Percentiles rank a stretch among this genome's conserved stretches.
Conservation (phyloP, 2,888 invertebrate species). For the Lapara coniferarum region DNA sequence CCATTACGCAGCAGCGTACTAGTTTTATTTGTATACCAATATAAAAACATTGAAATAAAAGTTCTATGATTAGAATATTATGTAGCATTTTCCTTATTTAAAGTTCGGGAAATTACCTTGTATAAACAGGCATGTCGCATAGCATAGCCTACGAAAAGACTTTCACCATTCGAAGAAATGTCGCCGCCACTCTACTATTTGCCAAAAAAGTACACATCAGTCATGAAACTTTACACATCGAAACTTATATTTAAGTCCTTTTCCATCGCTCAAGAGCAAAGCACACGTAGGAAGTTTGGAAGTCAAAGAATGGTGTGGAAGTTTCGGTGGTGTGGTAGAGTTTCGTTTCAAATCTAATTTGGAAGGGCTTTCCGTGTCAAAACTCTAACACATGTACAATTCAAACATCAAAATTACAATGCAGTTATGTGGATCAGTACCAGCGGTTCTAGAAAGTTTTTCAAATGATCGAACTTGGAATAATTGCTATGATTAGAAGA, state of each 20-base stretch:
- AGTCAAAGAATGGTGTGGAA: neutral
- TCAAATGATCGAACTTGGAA: too few relatives aligned
- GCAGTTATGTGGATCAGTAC: neutral
- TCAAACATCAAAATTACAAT: constrained; percentile 36
- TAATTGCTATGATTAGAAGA: too few relatives aligned
- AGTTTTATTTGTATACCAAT: too few relatives aligned
- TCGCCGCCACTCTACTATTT: neutral
- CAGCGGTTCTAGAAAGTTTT: neutral
- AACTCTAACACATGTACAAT: constrained; percentile 38
- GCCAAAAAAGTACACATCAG: neutral
- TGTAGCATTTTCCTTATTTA: too few relatives aligned
- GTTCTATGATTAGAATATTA: too few relatives aligned
- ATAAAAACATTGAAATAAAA: too few relatives aligned
- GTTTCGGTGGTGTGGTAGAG: constrained; percentile 32
- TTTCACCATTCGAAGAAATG: too few relatives aligned
- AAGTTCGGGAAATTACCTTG: too few relatives aligned
- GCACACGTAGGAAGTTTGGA: constrained; percentile 1
- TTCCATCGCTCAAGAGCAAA: neutral
- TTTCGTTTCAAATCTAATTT: constrained; percentile 52
- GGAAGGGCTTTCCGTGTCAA: constrained; percentile 53
- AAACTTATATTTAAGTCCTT: neutral
- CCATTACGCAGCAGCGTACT: too few relatives aligned
- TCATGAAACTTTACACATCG: neutral
- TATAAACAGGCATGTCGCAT: too few relatives aligned
- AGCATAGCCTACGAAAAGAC: too few relatives aligned